Evolutionary conservation across 1,140 invertebrate species (phyloP), one percentile per base, ranked within the genome.

Genomic region (Drosophila neocordata): DNA sequence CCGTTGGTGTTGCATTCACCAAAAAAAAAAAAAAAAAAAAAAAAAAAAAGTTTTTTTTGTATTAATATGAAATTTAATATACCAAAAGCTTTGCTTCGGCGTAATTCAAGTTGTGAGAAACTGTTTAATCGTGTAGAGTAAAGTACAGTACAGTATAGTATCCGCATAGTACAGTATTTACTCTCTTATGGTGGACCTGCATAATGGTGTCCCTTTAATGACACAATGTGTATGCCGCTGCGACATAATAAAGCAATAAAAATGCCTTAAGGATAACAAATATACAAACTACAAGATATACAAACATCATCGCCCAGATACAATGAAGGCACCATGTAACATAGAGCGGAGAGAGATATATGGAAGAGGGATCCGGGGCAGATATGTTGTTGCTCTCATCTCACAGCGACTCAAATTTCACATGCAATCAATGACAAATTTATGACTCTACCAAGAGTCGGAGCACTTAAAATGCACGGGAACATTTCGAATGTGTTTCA

Each of bases 381-480:
- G 75, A 70, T 73, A 76, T 61, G 44, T 31, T 31, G 27, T 31
- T 31, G 27, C 27, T 31, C 27, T 31, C 27, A 31, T 31, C 27
- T 27, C 61, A 65, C 61, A 60, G 62, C 27, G 51, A 56, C 53
- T 88, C 83, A 65, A 80, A 88, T 88, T 88, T 88, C 83, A 88
- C 84, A 88, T 89, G 83, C 83, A 88, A 88, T 88, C 83, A 87
- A 83, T 88, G 84, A 88, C 73, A 88, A 88, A 88, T 88, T 88
- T 88, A 88, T 88, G 83, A 88, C 83, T 88, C 62, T 37, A 18
- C 20, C 44, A 20, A 55, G 22, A 60, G 56, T 41, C 37, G 44
- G 59, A 52, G 34, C 69, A 59, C 75, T 66, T 44, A 63, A 71
- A 62, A 24, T 76, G 74, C 65, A 76, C 53, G 41, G 55, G 37